These are phyloP conservation scores for Stenurella melanura DNA, from an alignment of 2,888 invertebrate genomes.

Conservation along the genomic window DNA sequence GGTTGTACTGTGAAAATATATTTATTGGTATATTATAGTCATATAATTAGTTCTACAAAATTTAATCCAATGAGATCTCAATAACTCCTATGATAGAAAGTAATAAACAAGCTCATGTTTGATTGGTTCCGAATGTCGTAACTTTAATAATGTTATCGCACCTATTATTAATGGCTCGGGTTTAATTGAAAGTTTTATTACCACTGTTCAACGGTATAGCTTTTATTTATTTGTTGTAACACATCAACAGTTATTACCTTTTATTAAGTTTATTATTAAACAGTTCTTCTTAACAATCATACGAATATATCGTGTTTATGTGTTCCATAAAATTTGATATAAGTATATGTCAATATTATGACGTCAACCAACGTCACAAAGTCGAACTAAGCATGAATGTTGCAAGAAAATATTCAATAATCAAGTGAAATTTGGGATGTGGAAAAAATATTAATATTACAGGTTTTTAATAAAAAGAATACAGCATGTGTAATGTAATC, in stretches of 20 bases:
- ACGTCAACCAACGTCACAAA: too few relatives aligned
- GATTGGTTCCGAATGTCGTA: slow-evolving; percentile 43
- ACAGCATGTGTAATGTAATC: too few relatives aligned
- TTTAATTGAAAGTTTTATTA: slow-evolving; percentile 23
- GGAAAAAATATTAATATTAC: too few relatives aligned
- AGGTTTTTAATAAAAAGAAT: too few relatives aligned
- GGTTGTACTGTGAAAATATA: not conserved
- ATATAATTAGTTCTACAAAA: slow-evolving; percentile 34
- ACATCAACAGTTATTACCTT: not conserved
- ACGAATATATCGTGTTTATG: too few relatives aligned
- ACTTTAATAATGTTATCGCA: slow-evolving; percentile 13
- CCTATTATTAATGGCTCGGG: slow-evolving; percentile 19
- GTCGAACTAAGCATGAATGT: too few relatives aligned
- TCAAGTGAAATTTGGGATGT: too few relatives aligned
- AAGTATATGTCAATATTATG: too few relatives aligned
- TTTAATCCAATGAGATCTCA: slow-evolving; percentile 54
- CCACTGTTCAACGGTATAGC: not conserved
- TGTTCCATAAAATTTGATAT: too few relatives aligned
- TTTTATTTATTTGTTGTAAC: slow-evolving; percentile 11
- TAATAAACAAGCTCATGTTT: slow-evolving; percentile 51
- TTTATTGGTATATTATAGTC: slow-evolving; percentile 22
- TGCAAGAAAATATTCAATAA: too few relatives aligned
- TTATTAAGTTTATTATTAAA: not conserved
- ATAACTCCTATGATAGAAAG: slow-evolving; percentile 48
- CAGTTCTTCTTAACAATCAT: not conserved